Conservation (phyloP, 2,113 vertebrate species). For the Boulengeromyrus knoepffleri region DNA sequence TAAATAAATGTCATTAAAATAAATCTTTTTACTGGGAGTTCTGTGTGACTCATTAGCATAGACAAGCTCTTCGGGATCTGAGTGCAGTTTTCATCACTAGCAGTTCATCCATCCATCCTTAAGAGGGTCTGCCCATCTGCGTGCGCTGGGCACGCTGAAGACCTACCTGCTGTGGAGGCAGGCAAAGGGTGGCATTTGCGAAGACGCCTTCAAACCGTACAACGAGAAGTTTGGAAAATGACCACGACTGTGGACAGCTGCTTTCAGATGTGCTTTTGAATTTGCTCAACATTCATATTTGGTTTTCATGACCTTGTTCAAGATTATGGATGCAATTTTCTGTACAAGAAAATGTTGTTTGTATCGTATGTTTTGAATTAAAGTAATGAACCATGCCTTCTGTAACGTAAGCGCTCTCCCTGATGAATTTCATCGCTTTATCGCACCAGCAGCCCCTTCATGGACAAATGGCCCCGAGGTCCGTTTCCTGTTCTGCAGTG, state of each 20-base stretch:
- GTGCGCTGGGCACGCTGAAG: background rate
- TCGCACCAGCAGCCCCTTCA: background rate
- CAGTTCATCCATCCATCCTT: background rate
- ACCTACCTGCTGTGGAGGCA: background rate
- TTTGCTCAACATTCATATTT: background rate
- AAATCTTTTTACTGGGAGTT: conserved; percentile 53
- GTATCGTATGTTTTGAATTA: conserved; percentile 25
- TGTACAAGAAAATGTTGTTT: conserved; percentile 13
- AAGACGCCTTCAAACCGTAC: background rate
- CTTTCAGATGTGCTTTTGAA: background rate
- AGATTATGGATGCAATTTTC: conserved; percentile 8
- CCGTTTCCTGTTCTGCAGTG: background rate
- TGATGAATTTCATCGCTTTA: background rate
- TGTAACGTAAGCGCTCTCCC: conserved; percentile 26
- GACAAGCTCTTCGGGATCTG: background rate
- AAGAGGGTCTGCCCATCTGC: background rate
- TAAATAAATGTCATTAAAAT: conserved; percentile 64
- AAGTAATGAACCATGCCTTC: conserved; percentile 26
- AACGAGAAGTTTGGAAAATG: background rate
- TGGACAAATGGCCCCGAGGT: background rate
- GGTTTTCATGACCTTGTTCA: background rate
- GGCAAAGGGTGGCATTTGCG: background rate
- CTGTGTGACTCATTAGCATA: conserved; percentile 58
- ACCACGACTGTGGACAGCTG: background rate
- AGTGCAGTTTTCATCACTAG: background rate